These are phyloP conservation scores for Thaleichthys pacificus DNA, from an alignment of 2,797 vertebrate genomes.

Conservation along the genomic window DNA sequence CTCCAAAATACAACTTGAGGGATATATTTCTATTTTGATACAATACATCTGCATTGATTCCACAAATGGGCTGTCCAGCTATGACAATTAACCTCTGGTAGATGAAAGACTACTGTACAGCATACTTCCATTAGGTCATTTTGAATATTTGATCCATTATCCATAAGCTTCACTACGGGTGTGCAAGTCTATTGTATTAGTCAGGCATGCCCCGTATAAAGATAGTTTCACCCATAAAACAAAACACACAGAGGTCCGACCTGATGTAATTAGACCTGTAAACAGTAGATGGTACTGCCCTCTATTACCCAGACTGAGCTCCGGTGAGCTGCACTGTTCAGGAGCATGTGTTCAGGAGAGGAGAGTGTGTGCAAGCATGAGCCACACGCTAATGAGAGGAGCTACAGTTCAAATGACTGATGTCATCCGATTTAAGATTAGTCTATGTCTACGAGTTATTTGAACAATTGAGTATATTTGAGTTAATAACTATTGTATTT, in stretches of 20 bases:
- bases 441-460: conserved; percentile 8
- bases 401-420: too few relatives aligned
- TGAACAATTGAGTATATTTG: conserved; percentile 2
- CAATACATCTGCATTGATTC: background rate
- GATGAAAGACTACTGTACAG: too few relatives aligned
- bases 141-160: background rate
- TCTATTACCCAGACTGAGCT: conserved; percentile 47
- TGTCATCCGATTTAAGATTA: conserved; percentile 6
- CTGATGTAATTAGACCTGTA: conserved; percentile 72
- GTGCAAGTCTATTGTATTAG: background rate
- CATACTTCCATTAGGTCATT: background rate
- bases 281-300: conserved; percentile 69
- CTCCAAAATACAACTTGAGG: background rate
- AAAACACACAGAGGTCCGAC: conserved; percentile 69
- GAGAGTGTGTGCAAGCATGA: too few relatives aligned
- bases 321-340: background rate
- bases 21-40: background rate
- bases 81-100: background rate
- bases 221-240: conserved; percentile 52
- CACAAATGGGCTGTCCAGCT: too few relatives aligned
- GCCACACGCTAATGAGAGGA: background rate
- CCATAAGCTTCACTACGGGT: background rate
- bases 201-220: conserved; percentile 39
- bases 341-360: too few relatives aligned
- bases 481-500: conserved; percentile 11